A percentile compares a stretch with the other conserved stretches of the same genome.
Conservation (phyloP, 2,797 vertebrate species). For the Gymnothorax javanicus region DNA sequence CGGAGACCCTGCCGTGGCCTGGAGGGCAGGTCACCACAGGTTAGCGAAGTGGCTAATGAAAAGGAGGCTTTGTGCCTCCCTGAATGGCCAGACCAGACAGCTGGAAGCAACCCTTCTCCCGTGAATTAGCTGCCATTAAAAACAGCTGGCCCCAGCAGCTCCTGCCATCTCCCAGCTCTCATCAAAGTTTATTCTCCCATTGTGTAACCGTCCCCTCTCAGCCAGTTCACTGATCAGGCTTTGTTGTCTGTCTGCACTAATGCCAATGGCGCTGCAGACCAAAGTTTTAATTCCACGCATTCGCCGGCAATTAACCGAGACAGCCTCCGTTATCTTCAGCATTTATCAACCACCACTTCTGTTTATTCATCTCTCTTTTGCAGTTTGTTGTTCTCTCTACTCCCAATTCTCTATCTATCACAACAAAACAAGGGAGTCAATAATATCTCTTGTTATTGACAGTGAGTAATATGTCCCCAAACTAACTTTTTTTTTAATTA, state of each 20-base stretch:
- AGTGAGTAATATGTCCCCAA: not conserved
- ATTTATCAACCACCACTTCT: not conserved
- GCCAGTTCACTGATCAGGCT: not conserved
- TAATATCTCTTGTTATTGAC: not conserved
- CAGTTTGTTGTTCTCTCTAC: constrained; percentile 1
- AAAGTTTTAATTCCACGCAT: not conserved
- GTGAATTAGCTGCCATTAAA: constrained; percentile 16
- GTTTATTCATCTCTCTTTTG: constrained; percentile 12
- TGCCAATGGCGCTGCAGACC: not conserved
- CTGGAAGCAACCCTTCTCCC: constrained; percentile 24
- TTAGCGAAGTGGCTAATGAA: constrained; percentile 6
- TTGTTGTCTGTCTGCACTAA: not conserved
- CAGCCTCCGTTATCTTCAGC: not conserved
- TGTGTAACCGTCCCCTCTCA: constrained; percentile 14
- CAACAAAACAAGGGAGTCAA: not conserved
- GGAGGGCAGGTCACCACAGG: constrained; percentile 19
- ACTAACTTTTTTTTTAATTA: not conserved
- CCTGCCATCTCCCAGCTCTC: not conserved
- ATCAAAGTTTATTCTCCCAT: constrained; percentile 13
- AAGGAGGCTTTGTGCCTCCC: constrained; percentile 21
- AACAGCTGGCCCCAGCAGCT: constrained; percentile 14
- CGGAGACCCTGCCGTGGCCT: not conserved
- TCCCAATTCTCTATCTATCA: not conserved
- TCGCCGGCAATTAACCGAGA: not conserved
- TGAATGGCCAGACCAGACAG: constrained; percentile 17